Conservation (phyloP, 2,113 vertebrate species). For the Anolis carolinensis region DNA sequence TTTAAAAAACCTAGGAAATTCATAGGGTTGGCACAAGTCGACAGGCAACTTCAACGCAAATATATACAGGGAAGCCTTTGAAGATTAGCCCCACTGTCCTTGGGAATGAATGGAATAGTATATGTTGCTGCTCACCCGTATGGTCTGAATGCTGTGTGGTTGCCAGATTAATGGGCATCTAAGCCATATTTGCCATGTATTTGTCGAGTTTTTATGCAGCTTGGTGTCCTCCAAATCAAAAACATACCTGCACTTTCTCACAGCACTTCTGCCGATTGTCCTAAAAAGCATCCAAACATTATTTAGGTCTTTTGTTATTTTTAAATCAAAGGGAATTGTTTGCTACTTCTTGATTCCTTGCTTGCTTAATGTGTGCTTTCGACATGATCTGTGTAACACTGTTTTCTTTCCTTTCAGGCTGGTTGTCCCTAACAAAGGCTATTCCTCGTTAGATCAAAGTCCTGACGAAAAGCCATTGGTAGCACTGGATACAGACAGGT, state of each 20-base stretch:
- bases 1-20: too few relatives aligned
- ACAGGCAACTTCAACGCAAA: too few relatives aligned
- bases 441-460: slow-evolving; percentile 97
- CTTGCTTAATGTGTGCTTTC: neutral
- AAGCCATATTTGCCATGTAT: too few relatives aligned
- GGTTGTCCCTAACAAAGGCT: slow-evolving; percentile 98
- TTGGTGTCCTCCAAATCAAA: neutral
- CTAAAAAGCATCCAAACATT: neutral
- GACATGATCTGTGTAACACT: slow-evolving; percentile 34
- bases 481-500: slow-evolving; percentile 99
- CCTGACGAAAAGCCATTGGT: slow-evolving; percentile 98
- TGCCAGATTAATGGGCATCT: neutral
- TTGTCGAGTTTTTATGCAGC: neutral
- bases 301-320: neutral
- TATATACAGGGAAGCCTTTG: too few relatives aligned
- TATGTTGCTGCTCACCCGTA: neutral
- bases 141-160: neutral
- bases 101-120: neutral
- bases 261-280: neutral
- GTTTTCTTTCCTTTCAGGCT: slow-evolving; percentile 79
- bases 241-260: neutral
- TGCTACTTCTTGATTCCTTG: neutral
- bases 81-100: too few relatives aligned
- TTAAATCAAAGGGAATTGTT: neutral
- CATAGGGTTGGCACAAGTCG: too few relatives aligned